Evolutionary conservation across 2,888 invertebrate genomes (phyloP).

Genomic region (Subacronicta megacephala): DNA sequence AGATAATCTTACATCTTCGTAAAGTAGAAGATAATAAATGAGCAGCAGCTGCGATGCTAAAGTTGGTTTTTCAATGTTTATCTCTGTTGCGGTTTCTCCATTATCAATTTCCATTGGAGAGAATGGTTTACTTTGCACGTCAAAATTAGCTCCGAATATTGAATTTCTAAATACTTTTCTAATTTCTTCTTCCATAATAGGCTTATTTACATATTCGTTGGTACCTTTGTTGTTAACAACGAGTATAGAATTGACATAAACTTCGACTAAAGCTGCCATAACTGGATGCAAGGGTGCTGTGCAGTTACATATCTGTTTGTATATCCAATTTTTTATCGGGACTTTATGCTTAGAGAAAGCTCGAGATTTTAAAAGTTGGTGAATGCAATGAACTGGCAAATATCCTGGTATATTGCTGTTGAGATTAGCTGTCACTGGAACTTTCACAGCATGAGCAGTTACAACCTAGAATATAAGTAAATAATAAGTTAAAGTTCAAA

Average conservation of each 20-base stretch:
- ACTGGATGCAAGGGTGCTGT: conserved; percentile 98
- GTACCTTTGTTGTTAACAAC: conserved; percentile 91
- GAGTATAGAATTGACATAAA: conserved; percentile 97
- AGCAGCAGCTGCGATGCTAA: conserved; percentile 96
- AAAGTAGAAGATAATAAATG: conserved; percentile 96
- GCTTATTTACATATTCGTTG: conserved; percentile 96
- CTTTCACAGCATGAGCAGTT: conserved; percentile 98
- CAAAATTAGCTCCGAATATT: conserved; percentile 93
- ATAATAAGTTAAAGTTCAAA: background rate
- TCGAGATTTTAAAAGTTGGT: conserved; percentile 97
- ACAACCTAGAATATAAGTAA: conserved; percentile 91
- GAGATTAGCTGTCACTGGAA: conserved; percentile 97
- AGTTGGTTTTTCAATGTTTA: conserved; percentile 90
- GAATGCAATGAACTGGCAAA: conserved; percentile 98
- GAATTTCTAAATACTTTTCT: conserved; percentile 94
- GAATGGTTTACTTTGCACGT: conserved; percentile 87
- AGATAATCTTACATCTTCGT: conserved; percentile 96
- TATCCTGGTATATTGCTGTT: conserved; percentile 97
- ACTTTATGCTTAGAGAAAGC: conserved; percentile 99
- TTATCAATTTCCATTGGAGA: conserved; percentile 89
- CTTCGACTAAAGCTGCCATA: conserved; percentile 97
- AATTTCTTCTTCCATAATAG: conserved; percentile 97
- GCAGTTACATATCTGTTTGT: conserved; percentile 96
- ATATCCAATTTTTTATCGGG: conserved; percentile 99
- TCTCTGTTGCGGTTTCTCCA: conserved; percentile 84